Conservation (phyloP, 2,888 invertebrate genomes). For the Volucella inflata region DNA sequence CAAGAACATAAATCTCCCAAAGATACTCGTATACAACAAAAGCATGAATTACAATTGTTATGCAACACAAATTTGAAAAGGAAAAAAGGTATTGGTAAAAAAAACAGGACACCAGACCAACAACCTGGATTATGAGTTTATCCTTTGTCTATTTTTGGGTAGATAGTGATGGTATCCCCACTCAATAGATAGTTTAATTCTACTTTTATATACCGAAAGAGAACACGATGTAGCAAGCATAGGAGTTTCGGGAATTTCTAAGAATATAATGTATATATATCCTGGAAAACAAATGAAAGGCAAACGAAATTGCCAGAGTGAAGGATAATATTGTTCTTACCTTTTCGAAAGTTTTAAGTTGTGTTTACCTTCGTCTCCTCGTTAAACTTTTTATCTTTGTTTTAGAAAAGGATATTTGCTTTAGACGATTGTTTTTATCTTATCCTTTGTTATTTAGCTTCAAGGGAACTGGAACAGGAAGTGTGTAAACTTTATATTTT, state of each 20-base stretch:
- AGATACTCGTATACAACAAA: background rate
- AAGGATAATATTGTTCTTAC: conserved; percentile 68
- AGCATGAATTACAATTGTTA: background rate
- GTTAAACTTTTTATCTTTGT: conserved; percentile 43
- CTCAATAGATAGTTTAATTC: conserved; percentile 1
- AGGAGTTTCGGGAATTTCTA: conserved; percentile 3
- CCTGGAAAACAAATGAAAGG: conserved; percentile 43
- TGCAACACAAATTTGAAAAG: background rate
- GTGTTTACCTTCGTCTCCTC: conserved; percentile 58
- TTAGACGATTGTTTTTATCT: background rate
- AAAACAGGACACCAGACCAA: conserved; percentile 9
- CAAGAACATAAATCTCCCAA: conserved; percentile 1
- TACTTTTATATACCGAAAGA: background rate
- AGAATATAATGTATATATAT: conserved; percentile 11
- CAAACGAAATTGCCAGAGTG: conserved; percentile 58
- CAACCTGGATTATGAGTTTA: conserved; percentile 23
- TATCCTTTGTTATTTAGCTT: no score
- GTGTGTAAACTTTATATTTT: no score
- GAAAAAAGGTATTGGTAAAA: background rate
- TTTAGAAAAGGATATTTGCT: conserved; percentile 31
- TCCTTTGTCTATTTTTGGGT: conserved; percentile 27
- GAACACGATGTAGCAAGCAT: background rate
- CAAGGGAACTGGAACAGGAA: no score
- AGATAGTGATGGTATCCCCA: background rate
- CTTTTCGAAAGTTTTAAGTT: conserved; percentile 61